A percentile compares a stretch with the other conserved stretches of the same genome.
Evolutionary conservation across 2,113 vertebrate genomes (phyloP).

Genomic region (Diadophis punctatus): DNA sequence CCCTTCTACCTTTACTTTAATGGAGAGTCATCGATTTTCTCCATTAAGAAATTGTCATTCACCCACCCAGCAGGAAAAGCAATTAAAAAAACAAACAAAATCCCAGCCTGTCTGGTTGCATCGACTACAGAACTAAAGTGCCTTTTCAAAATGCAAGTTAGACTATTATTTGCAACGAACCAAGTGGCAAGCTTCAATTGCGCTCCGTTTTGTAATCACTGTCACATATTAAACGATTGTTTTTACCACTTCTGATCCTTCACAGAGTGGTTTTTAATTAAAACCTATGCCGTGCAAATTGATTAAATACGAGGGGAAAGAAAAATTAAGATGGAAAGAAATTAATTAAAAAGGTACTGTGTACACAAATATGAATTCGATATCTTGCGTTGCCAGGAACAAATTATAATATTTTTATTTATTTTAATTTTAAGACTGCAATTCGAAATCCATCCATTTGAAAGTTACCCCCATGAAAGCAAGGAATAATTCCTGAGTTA

Average conservation of each 20-base stretch:
- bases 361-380: slow-evolving; percentile 64
- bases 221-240: slow-evolving; percentile 83
- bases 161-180: slow-evolving; percentile 57
- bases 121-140: slow-evolving; percentile 69
- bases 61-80: slow-evolving; percentile 77
- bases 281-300: slow-evolving; percentile 74
- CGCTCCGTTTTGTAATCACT: slow-evolving; percentile 79
- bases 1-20: slow-evolving; percentile 68
- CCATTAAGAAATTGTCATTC: slow-evolving; percentile 79
- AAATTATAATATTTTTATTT: slow-evolving; percentile 22
- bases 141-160: slow-evolving; percentile 69
- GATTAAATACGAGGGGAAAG: slow-evolving; percentile 68
- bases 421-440: slow-evolving; percentile 23
- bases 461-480: not conserved
- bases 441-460: not conserved
- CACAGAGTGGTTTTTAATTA: slow-evolving; percentile 73
- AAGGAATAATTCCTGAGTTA: not conserved
- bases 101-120: slow-evolving; percentile 66
- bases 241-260: slow-evolving; percentile 76
- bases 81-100: slow-evolving; percentile 12
- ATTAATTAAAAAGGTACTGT: slow-evolving; percentile 73
- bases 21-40: slow-evolving; percentile 75
- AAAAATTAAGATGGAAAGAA: slow-evolving; percentile 69
- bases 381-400: slow-evolving; percentile 54
- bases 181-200: slow-evolving; percentile 28